Base-by-base conservation (phyloP, 2,888 invertebrate species). In the Drosophila leonis region DNA sequence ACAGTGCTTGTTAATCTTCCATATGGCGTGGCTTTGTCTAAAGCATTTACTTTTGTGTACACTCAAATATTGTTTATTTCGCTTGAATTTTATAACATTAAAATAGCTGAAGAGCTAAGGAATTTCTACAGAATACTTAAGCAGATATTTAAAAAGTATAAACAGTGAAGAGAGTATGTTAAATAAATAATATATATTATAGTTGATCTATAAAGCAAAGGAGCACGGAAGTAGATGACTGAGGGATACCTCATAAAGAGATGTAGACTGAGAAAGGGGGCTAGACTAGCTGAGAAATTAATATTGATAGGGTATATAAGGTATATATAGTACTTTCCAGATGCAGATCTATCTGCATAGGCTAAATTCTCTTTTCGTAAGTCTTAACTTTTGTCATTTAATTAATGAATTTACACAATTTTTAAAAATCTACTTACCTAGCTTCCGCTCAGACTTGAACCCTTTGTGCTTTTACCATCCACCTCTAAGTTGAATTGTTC, bases 1-100 rank as follows among this genome's bases (percentile, higher is more conserved):
- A 55, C 31, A 39, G n/a, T 56, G 63, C 59, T n/a, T 42, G 67
- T 75, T 76, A 57, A 72, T 59, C 64, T 65, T 12, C 61, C 66
- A 55, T 76, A 59, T 66, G 76, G 62, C 9, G 59, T 44, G 3
- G 27, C 4, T 54, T 61, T 44, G n/a, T 6, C 33, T 12, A 20
- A 51, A n/a, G 5, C 24, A 10, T 33, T 54, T 18, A 49, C 27
- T 49, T 44, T 51, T 46, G 18, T 18, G 27, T n/a, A 31, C 31
- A 29, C n/a, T 33, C 56, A 7, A 20, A 15, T 51, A 12, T 4
- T 72, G 51, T 57, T 72, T 65, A 61, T 20, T 48, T 15, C 15
- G n/a, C 20, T 20, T 15, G 20, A 33, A 29, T 20, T 42, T 42
- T 12, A 20, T 31, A 15, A 15, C 20, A 42, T 56, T 18, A 9